Evolutionary conservation across 2,888 invertebrate species (phyloP).

Genomic region (Dysmachus trigonus): DNA sequence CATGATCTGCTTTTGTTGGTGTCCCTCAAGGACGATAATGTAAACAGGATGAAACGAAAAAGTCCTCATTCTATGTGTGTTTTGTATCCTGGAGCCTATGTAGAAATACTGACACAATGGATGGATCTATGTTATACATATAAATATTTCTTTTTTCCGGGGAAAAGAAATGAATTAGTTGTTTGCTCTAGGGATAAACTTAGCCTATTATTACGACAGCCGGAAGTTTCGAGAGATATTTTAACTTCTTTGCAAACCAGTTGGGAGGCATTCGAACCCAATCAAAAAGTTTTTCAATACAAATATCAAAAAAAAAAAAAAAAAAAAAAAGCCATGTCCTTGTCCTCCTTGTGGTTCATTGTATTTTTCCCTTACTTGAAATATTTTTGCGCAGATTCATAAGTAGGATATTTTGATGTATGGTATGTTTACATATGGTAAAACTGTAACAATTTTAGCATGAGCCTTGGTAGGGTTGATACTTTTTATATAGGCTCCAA

Average conservation of each 20-base stretch:
- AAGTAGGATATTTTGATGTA: too few species aligned
- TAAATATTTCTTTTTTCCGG: neutral
- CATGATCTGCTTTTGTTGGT: neutral
- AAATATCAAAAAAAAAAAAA: neutral
- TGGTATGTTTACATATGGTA: too few species aligned
- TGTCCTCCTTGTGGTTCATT: neutral
- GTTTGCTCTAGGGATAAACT: neutral
- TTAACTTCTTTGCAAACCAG: neutral
- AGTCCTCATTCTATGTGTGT: neutral
- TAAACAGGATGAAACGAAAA: neutral
- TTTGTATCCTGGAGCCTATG: neutral
- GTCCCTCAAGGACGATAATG: neutral
- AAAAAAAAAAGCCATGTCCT: neutral
- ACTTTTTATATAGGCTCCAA: too few species aligned
- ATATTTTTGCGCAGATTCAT: too few species aligned
- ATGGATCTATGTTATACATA: neutral
- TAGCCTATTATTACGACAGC: neutral
- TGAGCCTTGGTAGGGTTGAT: too few species aligned
- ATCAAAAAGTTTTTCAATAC: neutral
- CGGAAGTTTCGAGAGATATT: neutral
- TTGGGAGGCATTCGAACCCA: neutral
- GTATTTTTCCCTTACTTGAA: too few species aligned
- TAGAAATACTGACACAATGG: neutral
- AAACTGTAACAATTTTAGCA: too few species aligned
- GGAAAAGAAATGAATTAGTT: neutral